Base-by-base conservation (phyloP, 2,113 vertebrate species). In the Alligator mississippiensis region DNA sequence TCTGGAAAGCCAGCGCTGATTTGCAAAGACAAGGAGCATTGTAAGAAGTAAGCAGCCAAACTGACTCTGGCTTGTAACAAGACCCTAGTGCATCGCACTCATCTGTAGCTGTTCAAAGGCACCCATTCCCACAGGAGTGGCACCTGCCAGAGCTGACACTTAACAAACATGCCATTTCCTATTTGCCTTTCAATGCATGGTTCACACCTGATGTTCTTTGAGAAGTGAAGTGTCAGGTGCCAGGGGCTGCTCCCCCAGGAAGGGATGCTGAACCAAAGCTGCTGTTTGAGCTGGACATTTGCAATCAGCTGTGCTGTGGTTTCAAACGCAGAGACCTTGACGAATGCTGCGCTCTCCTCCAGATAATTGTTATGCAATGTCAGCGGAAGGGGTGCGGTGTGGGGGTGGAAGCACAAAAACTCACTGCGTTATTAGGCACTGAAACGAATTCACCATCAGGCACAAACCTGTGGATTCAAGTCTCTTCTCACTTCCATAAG, bases 171-270 rank as follows among this genome's bases (percentile, higher is more conserved):
- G 75, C 87, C 90, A 92, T 92, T 92, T 84, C 66, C 72, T 95
- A 75, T 93, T 89, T 90, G 87, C 34, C 59, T 93, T 90, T 87
- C 77, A 93, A 84, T 78, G 89, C 81, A 89, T 84, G 96, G 76
- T 62, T 96, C 92, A 82, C 81, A 82, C 72, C 38, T 25, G 21
- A 16, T 30, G 9, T 66, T 89, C 66, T 62, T 89, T 96, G 38
- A 92, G 77, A 94, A 90, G 82, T 57, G 76, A 82, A 88, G 88
- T 88, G 95, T 90, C 84, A 92, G 76, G 78, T 96, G 84, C 61
- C 86, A 79, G 63, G 30, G 79, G 58, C 79, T 82, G 27, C 60
- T 85, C 83, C 2, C 1, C 0, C 4, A 63, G 68, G 87, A 77
- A 85, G 2, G 3, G 61, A 87, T 76, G 70, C 77, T 12, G 0